Conservation (phyloP, 2,888 invertebrate genomes). For the Folsomia candida region DNA sequence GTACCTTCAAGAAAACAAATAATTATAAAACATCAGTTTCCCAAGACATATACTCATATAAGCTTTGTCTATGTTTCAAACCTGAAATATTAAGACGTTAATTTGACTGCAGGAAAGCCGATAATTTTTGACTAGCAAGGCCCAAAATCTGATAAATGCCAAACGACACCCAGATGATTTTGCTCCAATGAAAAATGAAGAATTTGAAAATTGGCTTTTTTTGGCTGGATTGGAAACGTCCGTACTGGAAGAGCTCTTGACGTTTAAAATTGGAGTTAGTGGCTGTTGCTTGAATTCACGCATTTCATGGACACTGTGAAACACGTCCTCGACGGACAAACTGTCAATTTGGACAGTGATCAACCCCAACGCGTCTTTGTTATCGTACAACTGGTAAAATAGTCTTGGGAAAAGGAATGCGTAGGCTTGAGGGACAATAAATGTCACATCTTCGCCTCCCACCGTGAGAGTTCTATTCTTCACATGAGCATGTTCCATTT, state of each 20-base stretch:
- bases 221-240: no score
- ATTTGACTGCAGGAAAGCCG: slow-evolving; percentile 15
- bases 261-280: not conserved
- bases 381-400: slow-evolving; percentile 20
- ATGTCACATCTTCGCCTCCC: slow-evolving; percentile 21
- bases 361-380: slow-evolving; percentile 21
- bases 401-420: slow-evolving; percentile 18
- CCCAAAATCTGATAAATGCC: slow-evolving; percentile 5
- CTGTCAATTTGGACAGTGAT: slow-evolving; percentile 19
- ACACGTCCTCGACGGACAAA: slow-evolving; percentile 26
- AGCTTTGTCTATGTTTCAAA: no score
- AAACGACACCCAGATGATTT: slow-evolving; percentile 4
- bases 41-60: no score
- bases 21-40: not conserved
- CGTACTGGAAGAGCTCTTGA: no score
- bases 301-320: slow-evolving; percentile 18
- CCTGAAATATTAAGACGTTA: slow-evolving; percentile 15
- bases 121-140: slow-evolving; percentile 21
- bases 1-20: slow-evolving; percentile 7
- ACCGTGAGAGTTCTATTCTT: slow-evolving; percentile 20
- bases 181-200: slow-evolving; percentile 7
- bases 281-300: slow-evolving; percentile 12
- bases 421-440: slow-evolving; percentile 12
- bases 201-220: no score
- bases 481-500: slow-evolving; percentile 12